phyloP scores from a whole-genome alignment of 2,113 vertebrate genomes.

The Anas platyrhynchos region DNA sequence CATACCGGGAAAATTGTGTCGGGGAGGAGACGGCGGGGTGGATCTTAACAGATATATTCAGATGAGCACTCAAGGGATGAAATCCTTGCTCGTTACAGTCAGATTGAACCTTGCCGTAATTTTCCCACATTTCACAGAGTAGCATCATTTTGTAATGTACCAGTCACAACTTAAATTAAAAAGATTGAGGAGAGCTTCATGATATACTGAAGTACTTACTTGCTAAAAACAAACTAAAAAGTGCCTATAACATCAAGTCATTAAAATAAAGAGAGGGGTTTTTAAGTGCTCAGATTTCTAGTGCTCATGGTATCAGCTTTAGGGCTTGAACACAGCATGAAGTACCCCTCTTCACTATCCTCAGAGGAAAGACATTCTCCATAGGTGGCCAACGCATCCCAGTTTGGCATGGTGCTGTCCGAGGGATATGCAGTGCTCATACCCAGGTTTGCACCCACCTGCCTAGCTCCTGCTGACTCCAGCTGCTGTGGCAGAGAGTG shows the following conservation, averaged over 20 bases:
- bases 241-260: neutral
- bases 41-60: neutral
- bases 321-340: neutral
- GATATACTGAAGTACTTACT: neutral
- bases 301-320: neutral
- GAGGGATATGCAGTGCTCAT: too few species aligned
- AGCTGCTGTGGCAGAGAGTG: constrained; percentile 94
- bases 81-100: neutral
- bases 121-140: neutral
- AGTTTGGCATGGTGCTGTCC: too few species aligned
- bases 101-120: neutral
- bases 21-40: rapidly evolving
- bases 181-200: constrained; percentile 7
- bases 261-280: neutral
- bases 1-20: neutral
- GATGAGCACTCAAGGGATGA: neutral
- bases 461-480: constrained; percentile 81
- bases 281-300: neutral
- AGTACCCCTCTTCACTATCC: neutral
- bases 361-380: neutral
- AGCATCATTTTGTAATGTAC: neutral
- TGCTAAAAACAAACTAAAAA: neutral
- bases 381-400: rapidly evolving
- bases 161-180: constrained; percentile 15
- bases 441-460: constrained; percentile 76